Conservation (phyloP, 1,140 invertebrate species). For the Thalassaphorura encarpata region DNA sequence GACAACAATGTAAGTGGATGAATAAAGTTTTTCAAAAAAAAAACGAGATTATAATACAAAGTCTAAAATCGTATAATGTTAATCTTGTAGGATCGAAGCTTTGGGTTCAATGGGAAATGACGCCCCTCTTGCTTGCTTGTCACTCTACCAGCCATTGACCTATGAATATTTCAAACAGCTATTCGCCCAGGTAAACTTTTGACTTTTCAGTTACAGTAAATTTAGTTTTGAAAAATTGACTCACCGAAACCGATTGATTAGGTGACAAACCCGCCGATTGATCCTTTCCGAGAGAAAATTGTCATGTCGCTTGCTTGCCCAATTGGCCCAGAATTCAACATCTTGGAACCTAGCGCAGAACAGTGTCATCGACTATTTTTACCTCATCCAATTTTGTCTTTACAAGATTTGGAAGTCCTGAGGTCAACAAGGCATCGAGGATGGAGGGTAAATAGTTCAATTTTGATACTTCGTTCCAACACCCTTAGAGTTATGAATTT, state of each 20-base stretch:
- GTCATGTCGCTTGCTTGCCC: conserved; percentile 95
- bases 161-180: conserved; percentile 99
- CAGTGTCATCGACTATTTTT: conserved; percentile 91
- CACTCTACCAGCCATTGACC: conserved; percentile 81
- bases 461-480: not conserved
- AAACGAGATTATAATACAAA: not conserved
- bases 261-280: conserved; percentile 99
- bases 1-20: conserved; percentile 68
- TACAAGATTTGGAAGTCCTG: conserved; percentile 78
- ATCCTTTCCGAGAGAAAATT: conserved; percentile 97
- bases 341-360: conserved; percentile 74
- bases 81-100: conserved; percentile 79
- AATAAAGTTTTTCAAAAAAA: not conserved
- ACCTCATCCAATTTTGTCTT: conserved; percentile 85
- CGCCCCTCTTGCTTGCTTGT: conserved; percentile 90
- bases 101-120: conserved; percentile 99
- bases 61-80: not conserved
- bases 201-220: not conserved
- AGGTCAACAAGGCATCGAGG: conserved; percentile 73
- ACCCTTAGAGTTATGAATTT: not conserved
- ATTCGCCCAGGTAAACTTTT: conserved; percentile 83
- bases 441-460: conserved; percentile 69
- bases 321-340: conserved; percentile 86
- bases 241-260: conserved; percentile 26
- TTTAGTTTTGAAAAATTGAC: not conserved